Evolutionary conservation across 1,140 invertebrate genomes (phyloP).

Genomic region (Heliconius hewitsoni): DNA sequence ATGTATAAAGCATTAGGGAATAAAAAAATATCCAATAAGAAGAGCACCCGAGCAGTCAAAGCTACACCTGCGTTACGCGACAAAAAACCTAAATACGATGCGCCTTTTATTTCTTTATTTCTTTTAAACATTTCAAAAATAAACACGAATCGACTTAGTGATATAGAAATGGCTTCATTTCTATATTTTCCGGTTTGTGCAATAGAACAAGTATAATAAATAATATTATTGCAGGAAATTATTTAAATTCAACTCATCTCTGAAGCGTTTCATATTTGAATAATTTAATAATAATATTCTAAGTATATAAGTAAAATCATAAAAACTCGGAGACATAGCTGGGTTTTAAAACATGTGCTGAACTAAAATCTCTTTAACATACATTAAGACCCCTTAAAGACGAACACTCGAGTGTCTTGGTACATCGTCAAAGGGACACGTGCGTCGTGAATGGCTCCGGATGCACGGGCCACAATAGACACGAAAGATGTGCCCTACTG

Average conservation of each 20-base stretch:
- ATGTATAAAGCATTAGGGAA: slow-evolving; percentile 37
- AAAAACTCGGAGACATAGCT: not conserved
- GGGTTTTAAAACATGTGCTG: not conserved
- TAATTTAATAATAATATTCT: not conserved
- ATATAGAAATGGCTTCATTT: slow-evolving; percentile 26
- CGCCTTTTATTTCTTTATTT: slow-evolving; percentile 44
- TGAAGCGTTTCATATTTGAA: not conserved
- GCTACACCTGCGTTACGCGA: slow-evolving; percentile 72
- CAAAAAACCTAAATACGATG: slow-evolving; percentile 61
- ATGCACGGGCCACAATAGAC: slow-evolving; percentile 39
- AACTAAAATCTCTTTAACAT: slow-evolving; percentile 28
- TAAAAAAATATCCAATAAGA: slow-evolving; percentile 51
- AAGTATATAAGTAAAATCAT: not conserved
- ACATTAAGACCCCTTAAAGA: slow-evolving; percentile 32
- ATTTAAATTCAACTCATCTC: not conserved
- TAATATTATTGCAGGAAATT: not conserved
- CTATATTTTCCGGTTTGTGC: not conserved
- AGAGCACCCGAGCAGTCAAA: slow-evolving; percentile 45
- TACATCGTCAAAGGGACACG: slow-evolving; percentile 36
- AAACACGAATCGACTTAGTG: slow-evolving; percentile 41
- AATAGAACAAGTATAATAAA: not conserved
- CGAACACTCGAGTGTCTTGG: slow-evolving; percentile 28
- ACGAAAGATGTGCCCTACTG: slow-evolving; percentile 30
- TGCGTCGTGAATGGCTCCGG: slow-evolving; percentile 41
- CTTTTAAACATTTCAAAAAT: slow-evolving; percentile 45